Evolutionary conservation across 2,113 vertebrate species (phyloP).

Genomic region (Laticauda colubrina): DNA sequence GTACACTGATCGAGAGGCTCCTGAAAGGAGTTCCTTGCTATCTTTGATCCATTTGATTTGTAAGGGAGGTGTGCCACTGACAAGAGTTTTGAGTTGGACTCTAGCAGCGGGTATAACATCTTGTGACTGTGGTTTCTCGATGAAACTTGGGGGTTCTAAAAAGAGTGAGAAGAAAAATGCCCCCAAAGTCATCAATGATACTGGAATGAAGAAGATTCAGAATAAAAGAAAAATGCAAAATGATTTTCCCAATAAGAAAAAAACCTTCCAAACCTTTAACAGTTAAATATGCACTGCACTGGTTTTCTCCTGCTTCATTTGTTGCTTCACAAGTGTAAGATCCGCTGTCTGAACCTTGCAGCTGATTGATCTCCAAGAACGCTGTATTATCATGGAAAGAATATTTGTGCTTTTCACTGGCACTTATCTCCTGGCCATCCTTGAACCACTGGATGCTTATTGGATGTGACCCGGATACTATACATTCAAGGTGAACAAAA

Average conservation of each 20-base stretch:
- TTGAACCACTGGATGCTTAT: conserved; percentile 93
- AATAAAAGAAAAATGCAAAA: conserved; percentile 28
- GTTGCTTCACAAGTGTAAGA: conserved; percentile 90
- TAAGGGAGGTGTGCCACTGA: conserved; percentile 88
- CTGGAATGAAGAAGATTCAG: conserved; percentile 12
- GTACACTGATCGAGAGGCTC: conserved; percentile 79
- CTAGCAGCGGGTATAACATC: conserved; percentile 85
- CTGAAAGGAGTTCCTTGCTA: conserved; percentile 85
- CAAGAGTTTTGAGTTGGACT: conserved; percentile 85
- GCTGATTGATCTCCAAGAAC: conserved; percentile 89
- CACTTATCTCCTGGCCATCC: conserved; percentile 84
- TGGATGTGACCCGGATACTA: conserved; percentile 93
- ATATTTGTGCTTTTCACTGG: conserved; percentile 88
- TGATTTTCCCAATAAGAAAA: conserved; percentile 10
- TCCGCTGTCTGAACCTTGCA: conserved; percentile 86
- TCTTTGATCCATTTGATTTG: conserved; percentile 95
- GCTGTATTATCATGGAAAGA: conserved; percentile 95
- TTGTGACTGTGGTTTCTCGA: conserved; percentile 90
- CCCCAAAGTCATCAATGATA: conserved; percentile 31
- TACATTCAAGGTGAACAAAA: conserved; percentile 92
- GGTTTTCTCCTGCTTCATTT: conserved; percentile 89
- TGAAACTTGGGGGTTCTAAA: conserved; percentile 88
- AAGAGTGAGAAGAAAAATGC: conserved; percentile 43
- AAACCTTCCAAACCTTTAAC: conserved; percentile 87
- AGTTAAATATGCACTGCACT: conserved; percentile 86